Percentiles rank a stretch among this genome's conserved stretches.
Evolutionary conservation across 1,140 invertebrate genomes (phyloP).

Genomic region (Pogonomyrmex californicus): DNA sequence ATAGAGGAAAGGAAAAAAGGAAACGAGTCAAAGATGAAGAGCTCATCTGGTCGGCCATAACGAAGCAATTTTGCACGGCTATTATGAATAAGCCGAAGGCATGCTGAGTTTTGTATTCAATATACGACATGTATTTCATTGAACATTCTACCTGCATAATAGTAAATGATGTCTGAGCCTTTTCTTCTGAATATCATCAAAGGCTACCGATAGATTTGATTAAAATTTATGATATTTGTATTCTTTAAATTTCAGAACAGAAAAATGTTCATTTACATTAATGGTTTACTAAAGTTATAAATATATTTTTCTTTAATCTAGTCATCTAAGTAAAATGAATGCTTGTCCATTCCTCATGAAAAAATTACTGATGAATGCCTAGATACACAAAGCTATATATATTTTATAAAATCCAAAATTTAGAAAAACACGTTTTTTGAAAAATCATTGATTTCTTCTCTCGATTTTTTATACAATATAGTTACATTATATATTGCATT

Average conservation of each 20-base stretch:
- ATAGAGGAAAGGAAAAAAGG: neutral
- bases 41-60: conserved; percentile 62
- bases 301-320: neutral
- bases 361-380: neutral
- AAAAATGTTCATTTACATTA: neutral
- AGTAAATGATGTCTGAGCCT: neutral
- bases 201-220: neutral
- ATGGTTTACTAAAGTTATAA: neutral
- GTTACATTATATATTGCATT: neutral
- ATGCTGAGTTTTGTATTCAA: conserved; percentile 47
- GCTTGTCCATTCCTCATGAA: neutral
- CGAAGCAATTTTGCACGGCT: conserved; percentile 74
- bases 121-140: conserved; percentile 44
- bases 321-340: neutral
- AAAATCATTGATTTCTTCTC: neutral
- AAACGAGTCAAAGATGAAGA: conserved; percentile 10
- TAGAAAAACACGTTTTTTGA: neutral
- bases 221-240: neutral
- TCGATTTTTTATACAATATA: neutral
- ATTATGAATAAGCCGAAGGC: conserved; percentile 36
- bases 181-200: neutral
- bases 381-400: neutral
- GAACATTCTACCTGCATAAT: neutral
- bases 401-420: neutral
- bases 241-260: neutral